Base-by-base conservation (phyloP, 2,113 vertebrate genomes). In the Todiramphus chloris region DNA sequence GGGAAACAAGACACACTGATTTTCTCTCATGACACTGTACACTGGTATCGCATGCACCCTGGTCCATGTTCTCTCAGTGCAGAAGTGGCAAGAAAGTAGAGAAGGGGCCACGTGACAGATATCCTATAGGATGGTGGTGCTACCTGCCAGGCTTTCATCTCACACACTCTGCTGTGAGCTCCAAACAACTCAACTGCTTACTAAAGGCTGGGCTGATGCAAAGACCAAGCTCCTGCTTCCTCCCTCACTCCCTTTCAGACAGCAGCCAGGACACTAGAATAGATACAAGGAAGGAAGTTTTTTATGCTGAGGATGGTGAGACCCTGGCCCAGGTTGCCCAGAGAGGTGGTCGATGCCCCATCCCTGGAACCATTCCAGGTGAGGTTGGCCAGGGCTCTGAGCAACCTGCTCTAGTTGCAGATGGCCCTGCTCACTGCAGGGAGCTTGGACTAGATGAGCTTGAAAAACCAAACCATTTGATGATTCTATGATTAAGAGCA, bases 31-130 rank as follows among this genome's bases (percentile, higher is more conserved):
- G 60, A 24, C 23, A 5, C 11, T 8, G 35, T 31, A 19, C 14
- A 3, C 2, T 1, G 11, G 16, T 13, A 30, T 58, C 0, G 0
- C 16, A 16, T 4, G 18, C 56, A 46, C 16, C 15, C 30, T 1
- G 2, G 44, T 2, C 20, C 1, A 0, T 2, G 37, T 20, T 13
- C 43, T 70, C 37, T 56, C 24, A 10, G 31, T 3, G 60, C 53
- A 89, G 51, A 43, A 58, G 30, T 3, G 58, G 28, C 20, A 59
- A 73, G 62, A 53, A 58, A 64, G 55, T 3, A 67, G 33, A 60
- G 51, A 59, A 18, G 2, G 7, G 30, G 8, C 21, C 69, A 35
- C 20, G 37, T 51, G 19, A 11, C 67, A 43, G 11, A 13, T 39
- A 19, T 87, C 43, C 51, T 59, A 13, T 30, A 37, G 48, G 30